Conservation (phyloP, 1,140 invertebrate genomes). For the Lasioglossum baleicum region DNA sequence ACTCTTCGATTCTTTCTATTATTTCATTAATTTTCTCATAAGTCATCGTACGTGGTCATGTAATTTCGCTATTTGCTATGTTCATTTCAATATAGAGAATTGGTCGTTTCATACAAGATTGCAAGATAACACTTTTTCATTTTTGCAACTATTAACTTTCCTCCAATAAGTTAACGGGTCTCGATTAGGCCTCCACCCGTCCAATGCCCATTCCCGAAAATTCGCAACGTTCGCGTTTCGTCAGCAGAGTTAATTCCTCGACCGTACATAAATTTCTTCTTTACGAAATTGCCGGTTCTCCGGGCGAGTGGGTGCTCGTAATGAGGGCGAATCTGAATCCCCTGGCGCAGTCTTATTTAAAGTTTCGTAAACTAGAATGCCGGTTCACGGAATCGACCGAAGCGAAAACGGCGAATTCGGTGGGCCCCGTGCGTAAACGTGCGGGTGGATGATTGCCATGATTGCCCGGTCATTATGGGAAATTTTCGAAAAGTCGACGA, state of each 20-base stretch:
- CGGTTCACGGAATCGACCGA: slow-evolving; percentile 40
- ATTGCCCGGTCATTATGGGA: slow-evolving; percentile 60
- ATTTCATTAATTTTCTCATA: too few relatives aligned
- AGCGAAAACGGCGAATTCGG: not conserved
- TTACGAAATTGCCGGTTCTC: slow-evolving; percentile 43
- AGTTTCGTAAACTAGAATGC: slow-evolving; percentile 29
- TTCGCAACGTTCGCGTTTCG: slow-evolving; percentile 6
- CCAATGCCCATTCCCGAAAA: not conserved
- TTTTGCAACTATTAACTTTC: not conserved
- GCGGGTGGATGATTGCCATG: slow-evolving; percentile 63
- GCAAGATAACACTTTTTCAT: not conserved
- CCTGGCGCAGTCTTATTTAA: not conserved
- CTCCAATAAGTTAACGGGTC: not conserved
- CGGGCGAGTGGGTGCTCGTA: slow-evolving; percentile 7
- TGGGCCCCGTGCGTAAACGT: slow-evolving; percentile 42
- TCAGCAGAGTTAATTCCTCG: slow-evolving; percentile 1
- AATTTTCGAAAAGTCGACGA: slow-evolving; percentile 57
- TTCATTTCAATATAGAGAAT: not conserved
- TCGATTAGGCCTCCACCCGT: not conserved
- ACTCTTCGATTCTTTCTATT: too few relatives aligned
- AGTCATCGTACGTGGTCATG: too few relatives aligned
- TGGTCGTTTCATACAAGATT: not conserved
- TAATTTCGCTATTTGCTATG: too few relatives aligned
- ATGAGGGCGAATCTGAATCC: slow-evolving; percentile 24
- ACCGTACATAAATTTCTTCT: not conserved